A percentile compares a stretch with the other conserved stretches of the same genome.
phyloP scores from a whole-genome alignment of 2,113 vertebrate species.

The Pseudopodoces humilis region DNA sequence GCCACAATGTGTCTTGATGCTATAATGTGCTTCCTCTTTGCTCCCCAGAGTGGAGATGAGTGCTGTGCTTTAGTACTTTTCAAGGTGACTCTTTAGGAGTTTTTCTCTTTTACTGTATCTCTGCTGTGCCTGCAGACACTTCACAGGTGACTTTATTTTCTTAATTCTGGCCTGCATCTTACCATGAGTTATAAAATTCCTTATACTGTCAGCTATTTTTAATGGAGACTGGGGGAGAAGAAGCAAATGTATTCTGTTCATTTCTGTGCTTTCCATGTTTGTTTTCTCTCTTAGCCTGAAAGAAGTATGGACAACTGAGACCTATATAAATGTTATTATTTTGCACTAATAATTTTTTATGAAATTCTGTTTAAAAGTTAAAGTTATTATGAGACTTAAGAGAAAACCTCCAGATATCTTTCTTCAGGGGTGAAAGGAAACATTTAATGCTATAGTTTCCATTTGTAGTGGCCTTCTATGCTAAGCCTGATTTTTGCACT shows the following conservation, averaged over 20 bases:
- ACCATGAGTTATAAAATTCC: not conserved
- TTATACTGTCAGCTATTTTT: not conserved
- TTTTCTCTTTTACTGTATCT: conserved; percentile 1
- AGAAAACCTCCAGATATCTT: not conserved
- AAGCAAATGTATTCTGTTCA: not conserved
- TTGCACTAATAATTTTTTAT: not conserved
- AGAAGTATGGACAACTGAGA: not conserved
- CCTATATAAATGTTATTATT: not conserved
- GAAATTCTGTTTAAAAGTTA: not conserved
- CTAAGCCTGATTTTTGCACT: not conserved
- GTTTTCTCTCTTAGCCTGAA: not conserved
- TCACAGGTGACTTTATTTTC: not conserved
- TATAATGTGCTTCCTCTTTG: not conserved
- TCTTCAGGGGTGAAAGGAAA: not conserved
- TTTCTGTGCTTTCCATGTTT: not conserved
- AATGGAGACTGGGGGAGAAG: not conserved
- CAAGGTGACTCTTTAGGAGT: conserved; percentile 39
- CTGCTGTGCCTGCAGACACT: not conserved
- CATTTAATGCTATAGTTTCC: not conserved
- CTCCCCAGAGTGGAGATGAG: not conserved
- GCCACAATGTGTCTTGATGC: not conserved
- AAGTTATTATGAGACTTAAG: not conserved
- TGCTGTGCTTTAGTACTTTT: not conserved
- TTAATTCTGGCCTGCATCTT: not conserved
- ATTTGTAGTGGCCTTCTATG: not conserved